Base-by-base conservation (phyloP, 1,140 invertebrate species). In the Brachystomella parvula region DNA sequence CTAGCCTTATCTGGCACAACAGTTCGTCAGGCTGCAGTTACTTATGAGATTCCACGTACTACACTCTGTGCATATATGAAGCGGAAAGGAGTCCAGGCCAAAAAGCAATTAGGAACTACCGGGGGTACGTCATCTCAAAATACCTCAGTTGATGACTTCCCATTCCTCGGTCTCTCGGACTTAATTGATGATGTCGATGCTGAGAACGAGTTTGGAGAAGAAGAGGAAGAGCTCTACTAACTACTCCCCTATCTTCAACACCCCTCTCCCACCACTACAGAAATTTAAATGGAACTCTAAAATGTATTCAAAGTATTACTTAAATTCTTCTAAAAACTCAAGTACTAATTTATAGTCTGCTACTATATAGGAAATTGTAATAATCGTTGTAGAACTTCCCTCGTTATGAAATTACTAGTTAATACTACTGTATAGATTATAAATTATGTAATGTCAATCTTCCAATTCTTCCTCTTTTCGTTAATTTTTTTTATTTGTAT, bases 11-110 rank as follows among this genome's bases (percentile, higher is more conserved):
- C 67, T 44, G 72, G 72, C 17, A 65, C 69, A 24, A 73, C 72
- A 12, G 72, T 73, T 19, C 63, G 72, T 26, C 69, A 73, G 28
- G 69, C 69, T 9, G 69, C 72, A 26, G 71, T 68, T 6, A 67
- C 68, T 35, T 73, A 49, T 58, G 72, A 71, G 24, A 71, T 73
- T 65, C 69, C 69, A 1, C 32, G 72, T 44, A 73, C 72, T 2
- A 73, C 72, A 31, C 47, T 73, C 3, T 73, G 72, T 60, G 72
- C 72, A 31, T 73, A 73, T 47, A 71, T 73, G 69, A 73, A 73
- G 39, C 32, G 69, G 47, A 66, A 65, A 31, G 71, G 71, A 0
- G 56, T 73, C 2, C 62, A 68, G 56, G 47, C 67, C 30, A 71
- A 71, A 44, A 49, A 66, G 17, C 65, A 68, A 32, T 71, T 68